Base-by-base conservation (phyloP, 2,113 vertebrate genomes). In the Chloroceryle aenea region DNA sequence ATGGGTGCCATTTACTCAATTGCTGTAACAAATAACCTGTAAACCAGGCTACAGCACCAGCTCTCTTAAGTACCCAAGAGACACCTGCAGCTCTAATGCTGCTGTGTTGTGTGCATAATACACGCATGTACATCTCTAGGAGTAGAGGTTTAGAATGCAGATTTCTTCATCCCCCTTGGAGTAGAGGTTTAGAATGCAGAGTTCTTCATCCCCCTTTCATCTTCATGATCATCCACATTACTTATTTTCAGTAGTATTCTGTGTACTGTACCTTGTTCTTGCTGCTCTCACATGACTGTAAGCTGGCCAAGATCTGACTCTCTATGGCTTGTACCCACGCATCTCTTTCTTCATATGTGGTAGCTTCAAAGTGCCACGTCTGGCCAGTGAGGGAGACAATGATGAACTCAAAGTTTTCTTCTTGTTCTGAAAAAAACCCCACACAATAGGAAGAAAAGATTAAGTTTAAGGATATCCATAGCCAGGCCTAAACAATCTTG, bases 281-380 rank as follows among this genome's bases (percentile, higher is more conserved):
- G 98, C 99, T 99, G 99, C 99, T 99, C 97, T 99, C 99, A 9
- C 99, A 99, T 2, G 99, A 99, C 98, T 99, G 99, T 69, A 99
- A 97, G 90, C 99, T 99, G 96, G 99, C 99, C 86, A 99, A 98
- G 97, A 99, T 99, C 98, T 99, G 99, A 96, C 99, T 99, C 98
- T 99, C 99, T 73, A 99, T 98, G 76, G 99, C 99, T 97, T 99
- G 99, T 30, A 99, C 99, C 99, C 99, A 99, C 0, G 99, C 98
- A 5, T 99, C 99, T 48, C 99, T 98, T 96, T 99, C 99, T 84
- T 99, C 99, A 2, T 99, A 99, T 0, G 99, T 99, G 22, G 99
- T 98, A 10, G 99, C 99, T 96, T 99, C 99, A 13, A 99, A 99
- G 94, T 99, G 98, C 99, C 99, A 99, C 1, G 98, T 99, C 98